Evolutionary conservation across 2,797 vertebrate genomes (phyloP), one percentile per base, ranked within the genome.

Genomic region (Thalassophryne amazonica): DNA sequence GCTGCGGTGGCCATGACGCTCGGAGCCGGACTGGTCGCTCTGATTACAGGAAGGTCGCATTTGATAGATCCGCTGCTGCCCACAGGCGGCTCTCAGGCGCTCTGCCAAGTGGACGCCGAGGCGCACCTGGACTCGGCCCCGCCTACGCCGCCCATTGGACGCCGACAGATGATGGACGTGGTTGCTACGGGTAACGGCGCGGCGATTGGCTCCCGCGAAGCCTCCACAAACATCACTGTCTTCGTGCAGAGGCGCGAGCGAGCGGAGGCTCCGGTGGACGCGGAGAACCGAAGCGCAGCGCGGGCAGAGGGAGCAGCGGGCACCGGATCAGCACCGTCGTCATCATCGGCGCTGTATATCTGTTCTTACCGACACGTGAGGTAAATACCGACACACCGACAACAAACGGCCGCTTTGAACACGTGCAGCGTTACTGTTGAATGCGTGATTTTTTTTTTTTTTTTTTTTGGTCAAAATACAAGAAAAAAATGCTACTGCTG

Each of bases 1-100:
- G 95, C 94, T 94, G 95, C 91, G 90, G 95, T 96, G 93, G 95
- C 95, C 95, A 98, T 98, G 94, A 94, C 93, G 95, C 92, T 91
- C 90, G 86, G 91, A 94, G 93, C 92, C 92, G 93, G 92, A 95
- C 93, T 96, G 95, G 90, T 91, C 88, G 89, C 92, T 90, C 92
- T 83, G 90, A 87, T 91, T 92, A 91, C 91, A 94, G 90, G 90
- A 92, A 92, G 90, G 93, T 92, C 88, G 92, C 94, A 94, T 96
- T 95, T 94, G 94, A 95, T 94, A 94, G 93, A 92, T 89, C 91
- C 91, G 93, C 93, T 93, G 91, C 84, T 90, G 92, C 92, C 92
- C 92, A 89, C 87, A 85, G 89, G 87, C 88, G 87, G 86, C 86
- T 89, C 88, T 80, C 86, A 86, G 88, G 88, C 88, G 80, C 87